Evolutionary conservation across 1,140 invertebrate genomes (phyloP).

Genomic region (Sesamia nonagrioides): DNA sequence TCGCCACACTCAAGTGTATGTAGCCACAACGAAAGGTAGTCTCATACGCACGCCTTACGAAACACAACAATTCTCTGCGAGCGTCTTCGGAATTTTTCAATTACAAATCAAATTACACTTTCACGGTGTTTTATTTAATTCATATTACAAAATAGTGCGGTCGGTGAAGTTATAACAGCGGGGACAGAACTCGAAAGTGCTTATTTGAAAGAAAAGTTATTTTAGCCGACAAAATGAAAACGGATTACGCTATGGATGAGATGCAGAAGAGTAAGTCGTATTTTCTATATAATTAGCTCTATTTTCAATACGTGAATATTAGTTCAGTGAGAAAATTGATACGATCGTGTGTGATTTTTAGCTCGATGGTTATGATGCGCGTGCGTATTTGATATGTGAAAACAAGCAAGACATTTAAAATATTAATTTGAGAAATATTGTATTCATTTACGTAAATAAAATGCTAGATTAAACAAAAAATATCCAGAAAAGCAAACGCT

Average conservation of each 20-base stretch:
- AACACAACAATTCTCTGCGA: constrained; percentile 35
- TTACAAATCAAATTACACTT: constrained; percentile 72
- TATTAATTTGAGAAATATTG: too few species aligned
- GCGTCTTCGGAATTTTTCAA: constrained; percentile 70
- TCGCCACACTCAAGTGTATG: constrained; percentile 74
- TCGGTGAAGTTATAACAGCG: constrained; percentile 58
- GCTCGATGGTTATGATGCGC: not conserved
- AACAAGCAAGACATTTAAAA: too few species aligned
- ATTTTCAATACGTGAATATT: not conserved
- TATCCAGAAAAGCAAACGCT: not conserved
- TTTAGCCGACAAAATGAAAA: constrained; percentile 77
- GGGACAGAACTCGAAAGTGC: constrained; percentile 66
- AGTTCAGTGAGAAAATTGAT: not conserved
- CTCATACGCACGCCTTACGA: constrained; percentile 60
- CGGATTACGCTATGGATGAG: constrained; percentile 86
- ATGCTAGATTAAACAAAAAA: not conserved
- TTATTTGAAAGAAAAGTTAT: constrained; percentile 45
- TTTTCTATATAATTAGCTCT: too few species aligned
- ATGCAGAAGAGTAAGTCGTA: constrained; percentile 84
- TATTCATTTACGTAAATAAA: not conserved
- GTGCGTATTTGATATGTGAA: not conserved
- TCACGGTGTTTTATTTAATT: constrained; percentile 61
- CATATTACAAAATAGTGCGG: constrained; percentile 65
- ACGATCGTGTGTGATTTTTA: not conserved
- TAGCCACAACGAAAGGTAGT: constrained; percentile 76